Conservation (phyloP, 2,797 vertebrate species). For the Cuculus canorus region DNA sequence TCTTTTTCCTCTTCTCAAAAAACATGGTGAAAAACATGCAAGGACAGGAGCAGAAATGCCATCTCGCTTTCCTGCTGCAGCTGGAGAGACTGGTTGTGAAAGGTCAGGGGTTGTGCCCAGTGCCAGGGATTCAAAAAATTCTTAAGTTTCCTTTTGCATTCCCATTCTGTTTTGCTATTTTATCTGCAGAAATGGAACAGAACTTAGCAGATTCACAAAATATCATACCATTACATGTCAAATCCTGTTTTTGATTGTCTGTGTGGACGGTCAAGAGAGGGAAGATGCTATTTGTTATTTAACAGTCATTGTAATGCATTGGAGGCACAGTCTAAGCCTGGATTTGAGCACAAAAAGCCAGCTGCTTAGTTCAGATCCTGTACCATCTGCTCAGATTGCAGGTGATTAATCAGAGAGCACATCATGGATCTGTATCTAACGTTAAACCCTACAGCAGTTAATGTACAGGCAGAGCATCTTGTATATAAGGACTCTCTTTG, state of each 20-base stretch:
- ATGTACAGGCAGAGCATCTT: not conserved
- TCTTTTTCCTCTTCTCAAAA: not conserved
- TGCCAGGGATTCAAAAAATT: not conserved
- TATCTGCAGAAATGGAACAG: not conserved
- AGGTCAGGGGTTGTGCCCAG: not conserved
- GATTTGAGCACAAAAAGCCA: not conserved
- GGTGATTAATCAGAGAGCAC: not conserved
- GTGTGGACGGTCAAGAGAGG: not conserved
- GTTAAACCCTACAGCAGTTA: not conserved
- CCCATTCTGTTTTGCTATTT: not conserved
- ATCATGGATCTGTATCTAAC: not conserved
- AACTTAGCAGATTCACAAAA: not conserved
- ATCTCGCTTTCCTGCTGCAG: not conserved
- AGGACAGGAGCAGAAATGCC: not conserved
- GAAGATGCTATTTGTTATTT: not conserved
- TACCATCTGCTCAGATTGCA: not conserved
- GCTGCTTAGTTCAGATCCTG: not conserved
- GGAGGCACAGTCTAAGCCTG: not conserved
- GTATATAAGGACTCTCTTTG: not conserved
- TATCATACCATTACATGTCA: not conserved
- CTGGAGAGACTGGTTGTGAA: not conserved
- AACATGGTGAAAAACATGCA: not conserved
- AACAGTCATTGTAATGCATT: not conserved
- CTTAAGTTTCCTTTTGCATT: not conserved
- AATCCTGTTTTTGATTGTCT: not conserved